Percentiles rank a stretch among this genome's conserved stretches.
Conservation (phyloP, 2,797 vertebrate genomes). For the Pagetopsis macropterus region DNA sequence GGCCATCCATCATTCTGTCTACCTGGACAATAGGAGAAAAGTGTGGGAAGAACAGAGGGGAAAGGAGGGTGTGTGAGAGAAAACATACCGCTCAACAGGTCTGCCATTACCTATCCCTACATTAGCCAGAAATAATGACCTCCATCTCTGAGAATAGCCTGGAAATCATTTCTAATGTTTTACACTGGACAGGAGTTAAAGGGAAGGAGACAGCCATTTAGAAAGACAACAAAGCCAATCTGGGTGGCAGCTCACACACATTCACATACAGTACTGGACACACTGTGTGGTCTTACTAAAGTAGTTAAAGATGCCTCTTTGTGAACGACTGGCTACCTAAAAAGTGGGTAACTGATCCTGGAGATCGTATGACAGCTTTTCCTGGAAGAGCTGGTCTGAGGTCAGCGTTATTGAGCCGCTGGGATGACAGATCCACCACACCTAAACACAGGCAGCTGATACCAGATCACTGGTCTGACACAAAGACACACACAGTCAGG, state of each 20-base stretch:
- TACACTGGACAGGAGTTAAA: slow-evolving; percentile 43
- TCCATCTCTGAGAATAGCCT: slow-evolving; percentile 62
- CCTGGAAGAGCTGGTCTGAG: slow-evolving; percentile 76
- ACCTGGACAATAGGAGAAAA: slow-evolving; percentile 67
- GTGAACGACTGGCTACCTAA: slow-evolving; percentile 70
- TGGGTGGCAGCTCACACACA: slow-evolving; percentile 44
- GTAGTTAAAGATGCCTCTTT: slow-evolving; percentile 76
- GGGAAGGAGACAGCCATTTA: slow-evolving; percentile 60
- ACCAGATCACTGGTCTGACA: slow-evolving; percentile 69
- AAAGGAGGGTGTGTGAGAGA: slow-evolving; percentile 27
- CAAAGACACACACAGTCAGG: slow-evolving; percentile 63
- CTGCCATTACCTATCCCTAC: slow-evolving; percentile 59
- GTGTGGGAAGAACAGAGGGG: slow-evolving; percentile 51
- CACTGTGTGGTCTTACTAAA: slow-evolving; percentile 75
- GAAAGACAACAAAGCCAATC: slow-evolving; percentile 67
- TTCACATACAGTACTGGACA: slow-evolving; percentile 22
- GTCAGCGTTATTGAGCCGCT: slow-evolving; percentile 73
- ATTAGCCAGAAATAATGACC: slow-evolving; percentile 60
- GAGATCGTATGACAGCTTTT: slow-evolving; percentile 74
- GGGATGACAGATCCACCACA: slow-evolving; percentile 77
- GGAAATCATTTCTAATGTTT: slow-evolving; percentile 72
- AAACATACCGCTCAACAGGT: slow-evolving; percentile 64
- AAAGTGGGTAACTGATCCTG: slow-evolving; percentile 73
- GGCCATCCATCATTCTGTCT: slow-evolving; percentile 72
- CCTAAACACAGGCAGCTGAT: slow-evolving; percentile 74